These are phyloP conservation scores for Chesias legatella DNA, from an alignment of 2,888 invertebrate species.

Conservation along the genomic window DNA sequence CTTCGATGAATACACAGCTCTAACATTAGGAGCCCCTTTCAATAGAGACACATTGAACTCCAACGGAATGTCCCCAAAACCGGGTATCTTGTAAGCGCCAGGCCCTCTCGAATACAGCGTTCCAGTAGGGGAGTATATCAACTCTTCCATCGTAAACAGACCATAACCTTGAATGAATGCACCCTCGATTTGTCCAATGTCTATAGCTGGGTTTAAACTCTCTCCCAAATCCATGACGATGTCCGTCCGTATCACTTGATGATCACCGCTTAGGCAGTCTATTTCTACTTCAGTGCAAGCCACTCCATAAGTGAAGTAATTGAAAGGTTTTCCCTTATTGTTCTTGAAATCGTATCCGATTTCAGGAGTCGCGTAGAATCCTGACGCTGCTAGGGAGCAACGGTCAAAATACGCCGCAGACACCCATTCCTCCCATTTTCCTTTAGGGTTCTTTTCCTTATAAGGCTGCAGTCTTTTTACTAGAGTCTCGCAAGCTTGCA, in stretches of 20 bases:
- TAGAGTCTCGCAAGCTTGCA: constrained; percentile 89
- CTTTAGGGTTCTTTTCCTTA: constrained; percentile 86
- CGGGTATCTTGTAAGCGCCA: constrained; percentile 96
- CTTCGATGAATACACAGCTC: constrained; percentile 97
- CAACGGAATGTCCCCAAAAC: constrained; percentile 93
- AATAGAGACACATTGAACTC: constrained; percentile 96
- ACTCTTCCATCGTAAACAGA: constrained; percentile 93
- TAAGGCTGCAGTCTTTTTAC: constrained; percentile 87
- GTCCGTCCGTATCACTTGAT: constrained; percentile 92
- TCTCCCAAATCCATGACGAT: constrained; percentile 98
- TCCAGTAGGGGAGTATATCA: constrained; percentile 92
- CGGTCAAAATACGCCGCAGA: constrained; percentile 87
- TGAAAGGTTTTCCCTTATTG: constrained; percentile 86
- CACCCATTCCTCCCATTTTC: constrained; percentile 92
- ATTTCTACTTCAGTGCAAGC: constrained; percentile 95
- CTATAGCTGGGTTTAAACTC: constrained; percentile 97
- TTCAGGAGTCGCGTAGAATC: constrained; percentile 89
- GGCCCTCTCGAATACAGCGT: constrained; percentile 92
- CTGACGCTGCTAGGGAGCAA: constrained; percentile 90
- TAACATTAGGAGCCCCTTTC: constrained; percentile 93
- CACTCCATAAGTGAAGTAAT: constrained; percentile 93
- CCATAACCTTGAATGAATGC: constrained; percentile 97
- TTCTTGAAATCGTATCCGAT: constrained; percentile 86
- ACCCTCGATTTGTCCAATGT: constrained; percentile 98
- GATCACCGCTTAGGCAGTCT: constrained; percentile 96